Base-by-base conservation (phyloP, 2,113 vertebrate species). In the Nothoprocta perdicaria region DNA sequence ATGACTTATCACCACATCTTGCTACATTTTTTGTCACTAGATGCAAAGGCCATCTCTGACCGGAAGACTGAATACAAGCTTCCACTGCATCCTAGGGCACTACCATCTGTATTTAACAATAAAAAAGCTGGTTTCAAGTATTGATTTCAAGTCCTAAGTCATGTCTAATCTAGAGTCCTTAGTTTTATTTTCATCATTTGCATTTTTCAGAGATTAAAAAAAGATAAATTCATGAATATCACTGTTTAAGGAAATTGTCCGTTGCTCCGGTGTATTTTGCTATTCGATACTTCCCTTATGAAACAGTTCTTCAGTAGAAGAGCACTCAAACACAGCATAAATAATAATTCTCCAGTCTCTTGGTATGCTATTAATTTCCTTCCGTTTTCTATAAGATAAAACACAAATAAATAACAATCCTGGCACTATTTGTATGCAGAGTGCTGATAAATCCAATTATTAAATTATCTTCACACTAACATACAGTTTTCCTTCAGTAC, bases 11-110 rank as follows among this genome's bases (percentile, higher is more conserved):
- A 57, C 23, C 22, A 5, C 46, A 67, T n/a, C n/a, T 8, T 17
- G 67, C 40, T 26, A 18, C 10, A 21, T 35, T 75, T 50, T 50
- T 55, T 45, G 8, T 57, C 11, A 26, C 40, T 60, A 48, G 53
- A 1, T 4, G 6, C 65, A 83, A 10, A 21, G 55, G 40, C 18
- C 2, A 0, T 9, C 23, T 69, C 33, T 1, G 3, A n/a, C 60
- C 80, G 35, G 52, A 84, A 43, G 46, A 80, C 13, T 18, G 7
- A 69, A 9, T 10, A 41, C n/a, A 22, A 76, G 29, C 5, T 80
- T 29, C 71, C 68, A 16, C 29, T 68, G 61, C 8, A 26, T 50
- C 65, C 33, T 8, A n/a, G 22, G 31, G 16, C 38, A 55, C 12
- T 43, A 9, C 41, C 14, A 17, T 62, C 31, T 16, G 3, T 41